A percentile compares a stretch with the other conserved stretches of the same genome.
Evolutionary conservation across 2,113 vertebrate genomes (phyloP).

Genomic region (Antidorcas marsupialis): DNA sequence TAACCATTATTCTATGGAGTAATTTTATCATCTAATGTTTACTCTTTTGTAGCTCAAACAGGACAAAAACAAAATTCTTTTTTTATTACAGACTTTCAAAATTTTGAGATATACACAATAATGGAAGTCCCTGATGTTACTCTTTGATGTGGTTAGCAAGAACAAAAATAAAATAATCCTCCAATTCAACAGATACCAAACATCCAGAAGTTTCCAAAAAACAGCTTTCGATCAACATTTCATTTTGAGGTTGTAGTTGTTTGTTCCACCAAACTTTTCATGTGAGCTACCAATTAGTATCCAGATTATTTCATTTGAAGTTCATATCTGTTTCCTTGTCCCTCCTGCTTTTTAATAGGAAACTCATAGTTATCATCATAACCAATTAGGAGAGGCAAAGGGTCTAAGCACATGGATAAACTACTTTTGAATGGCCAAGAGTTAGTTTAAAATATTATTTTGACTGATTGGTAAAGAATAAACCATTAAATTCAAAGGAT

Average conservation of each 20-base stretch:
- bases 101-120: neutral
- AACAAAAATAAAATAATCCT: neutral
- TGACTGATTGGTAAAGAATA: conserved; percentile 30
- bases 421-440: neutral
- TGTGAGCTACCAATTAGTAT: neutral
- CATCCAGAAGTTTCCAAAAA: neutral
- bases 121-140: neutral
- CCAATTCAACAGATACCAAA: neutral
- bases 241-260: neutral
- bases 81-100: conserved; percentile 22
- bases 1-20: neutral
- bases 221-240: neutral
- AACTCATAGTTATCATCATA: neutral
- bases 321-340: neutral
- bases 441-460: conserved; percentile 36
- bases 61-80: neutral
- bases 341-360: neutral
- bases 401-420: neutral
- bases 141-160: neutral
- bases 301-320: neutral
- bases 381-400: neutral
- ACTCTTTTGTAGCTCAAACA: neutral
- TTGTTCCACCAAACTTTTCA: neutral
- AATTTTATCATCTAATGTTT: neutral
- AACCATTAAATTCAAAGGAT: conserved; percentile 56